Evolutionary conservation across 2,113 vertebrate species (phyloP), one percentile per base, ranked within the genome.

Genomic region (Misgurnus mizolepis): DNA sequence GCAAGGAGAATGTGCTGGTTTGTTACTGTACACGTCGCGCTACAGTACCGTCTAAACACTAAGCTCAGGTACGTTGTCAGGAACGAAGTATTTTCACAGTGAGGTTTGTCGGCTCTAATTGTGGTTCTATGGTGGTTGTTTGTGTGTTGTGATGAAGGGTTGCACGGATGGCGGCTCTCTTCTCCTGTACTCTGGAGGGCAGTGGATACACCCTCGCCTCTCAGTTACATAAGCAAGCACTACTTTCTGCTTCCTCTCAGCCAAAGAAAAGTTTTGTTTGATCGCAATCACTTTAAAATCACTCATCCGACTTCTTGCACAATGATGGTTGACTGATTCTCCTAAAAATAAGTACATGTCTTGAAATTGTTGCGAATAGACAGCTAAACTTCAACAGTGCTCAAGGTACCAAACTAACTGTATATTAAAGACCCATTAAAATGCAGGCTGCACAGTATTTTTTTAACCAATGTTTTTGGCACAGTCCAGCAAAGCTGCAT

Each of bases 31-130:
- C 39, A 60, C 7, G 76, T 49, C 50, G 62, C 61, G 41, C 70
- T 27, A 50, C 64, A 76, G 64, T 40, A 62, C 18, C 12, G 64
- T 69, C 67, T 81, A 43, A 75, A 15, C 6, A 17, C 40, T 62
- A 78, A 67, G n/a, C 43, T 82, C 76, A 78, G 68, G 40, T 58
- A 50, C 55, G 39, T 62, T 14, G 15, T 18, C 22, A 49, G 22
- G 39, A 11, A 71, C 47, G 11, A 39, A 18, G 66, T 40, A n/a
- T 71, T 71, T 71, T 74, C 53, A 11, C 49, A 22, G 22, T 18
- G 2, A 34, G 27, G 45, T 62, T 70, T 70, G 5, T 18, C 58
- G 1, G 40, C 22, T 50, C 9, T 76, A 79, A 81, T 81, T 83
- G 79, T 47, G 62, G 40, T 60, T n/a, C 14, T 68, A 72, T 78